Conservation (phyloP, 2,113 vertebrate genomes). For the Spilogale gracilis region DNA sequence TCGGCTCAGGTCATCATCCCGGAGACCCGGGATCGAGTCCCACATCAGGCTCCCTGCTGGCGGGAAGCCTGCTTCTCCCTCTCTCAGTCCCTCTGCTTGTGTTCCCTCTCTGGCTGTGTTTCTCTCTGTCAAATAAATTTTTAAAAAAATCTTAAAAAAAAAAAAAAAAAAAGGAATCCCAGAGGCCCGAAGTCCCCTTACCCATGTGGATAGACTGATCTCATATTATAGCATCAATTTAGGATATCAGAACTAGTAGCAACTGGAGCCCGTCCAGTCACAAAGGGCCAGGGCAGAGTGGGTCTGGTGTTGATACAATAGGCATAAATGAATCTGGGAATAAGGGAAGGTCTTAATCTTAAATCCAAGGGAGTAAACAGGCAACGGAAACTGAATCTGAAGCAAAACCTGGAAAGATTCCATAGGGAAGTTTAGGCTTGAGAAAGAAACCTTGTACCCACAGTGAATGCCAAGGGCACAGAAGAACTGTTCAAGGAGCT, state of each 20-base stretch:
- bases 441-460: background rate
- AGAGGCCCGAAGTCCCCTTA: background rate
- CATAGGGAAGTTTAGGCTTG: background rate
- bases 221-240: background rate
- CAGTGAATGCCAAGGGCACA: background rate
- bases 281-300: background rate
- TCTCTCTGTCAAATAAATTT: too few species aligned
- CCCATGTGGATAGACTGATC: background rate
- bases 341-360: background rate
- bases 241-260: background rate
- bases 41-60: too few species aligned
- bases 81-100: too few species aligned
- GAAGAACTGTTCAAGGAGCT: background rate
- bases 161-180: background rate
- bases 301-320: background rate
- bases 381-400: background rate
- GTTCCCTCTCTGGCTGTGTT: too few species aligned
- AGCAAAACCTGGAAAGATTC: slow-evolving; percentile 6
- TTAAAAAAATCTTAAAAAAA: too few species aligned
- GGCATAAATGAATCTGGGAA: background rate
- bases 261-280: background rate
- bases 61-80: too few species aligned
- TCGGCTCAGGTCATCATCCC: too few species aligned
- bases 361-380: background rate
- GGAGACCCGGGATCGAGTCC: too few species aligned